phyloP scores from a whole-genome alignment of 92 coral and sea anemone genomes.

The Parazoanthus swiftii region DNA sequence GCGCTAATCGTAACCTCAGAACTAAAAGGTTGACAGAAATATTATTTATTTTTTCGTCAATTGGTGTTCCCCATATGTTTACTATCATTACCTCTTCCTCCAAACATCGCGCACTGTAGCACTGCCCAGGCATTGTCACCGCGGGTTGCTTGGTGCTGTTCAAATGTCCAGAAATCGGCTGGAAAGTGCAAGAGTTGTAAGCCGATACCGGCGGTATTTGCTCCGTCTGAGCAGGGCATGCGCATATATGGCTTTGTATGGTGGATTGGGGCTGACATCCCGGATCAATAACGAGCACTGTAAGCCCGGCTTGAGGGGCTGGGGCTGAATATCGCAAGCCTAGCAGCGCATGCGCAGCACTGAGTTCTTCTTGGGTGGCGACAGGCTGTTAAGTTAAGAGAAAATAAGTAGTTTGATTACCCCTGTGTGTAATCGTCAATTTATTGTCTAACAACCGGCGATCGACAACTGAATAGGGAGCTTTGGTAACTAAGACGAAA shows the following conservation, averaged over 20 bases:
- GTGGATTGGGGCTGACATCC: neutral
- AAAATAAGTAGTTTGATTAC: neutral
- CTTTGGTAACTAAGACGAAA: no score
- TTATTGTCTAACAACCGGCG: neutral
- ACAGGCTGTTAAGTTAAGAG: neutral
- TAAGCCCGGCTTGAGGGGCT: constrained; percentile 35
- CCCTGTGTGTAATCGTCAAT: neutral
- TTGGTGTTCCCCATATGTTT: neutral
- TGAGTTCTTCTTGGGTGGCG: neutral
- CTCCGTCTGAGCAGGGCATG: neutral
- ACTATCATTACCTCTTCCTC: constrained; percentile 11
- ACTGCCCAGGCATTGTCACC: constrained; percentile 3
- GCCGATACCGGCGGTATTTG: neutral
- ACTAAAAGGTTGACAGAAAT: no score
- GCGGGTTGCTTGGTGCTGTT: neutral
- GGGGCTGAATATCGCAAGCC: constrained; percentile 29
- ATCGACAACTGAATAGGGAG: no score
- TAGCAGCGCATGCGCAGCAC: constrained; percentile 26
- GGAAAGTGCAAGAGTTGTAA: constrained; percentile 4
- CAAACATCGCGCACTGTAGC: constrained; percentile 9
- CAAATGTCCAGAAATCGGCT: neutral
- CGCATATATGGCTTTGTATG: neutral
- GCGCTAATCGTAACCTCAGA: no score
- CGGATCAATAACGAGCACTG: constrained; percentile 23
- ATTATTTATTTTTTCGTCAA: no score